Base-by-base conservation (phyloP, 2,888 invertebrate species). In the Conistra vaccinii region DNA sequence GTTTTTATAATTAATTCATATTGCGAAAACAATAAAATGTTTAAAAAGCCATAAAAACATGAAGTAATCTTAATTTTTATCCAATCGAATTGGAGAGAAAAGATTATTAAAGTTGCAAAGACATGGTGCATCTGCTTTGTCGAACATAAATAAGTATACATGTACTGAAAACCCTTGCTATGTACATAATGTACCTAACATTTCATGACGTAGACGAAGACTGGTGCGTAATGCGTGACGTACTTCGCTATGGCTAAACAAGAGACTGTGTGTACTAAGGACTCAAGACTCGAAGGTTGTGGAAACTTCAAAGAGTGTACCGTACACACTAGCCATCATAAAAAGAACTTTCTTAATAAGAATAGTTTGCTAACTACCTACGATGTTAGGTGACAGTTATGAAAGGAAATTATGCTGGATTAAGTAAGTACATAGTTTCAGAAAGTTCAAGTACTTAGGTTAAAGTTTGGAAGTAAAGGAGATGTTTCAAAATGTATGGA, bases 221-320 rank as follows among this genome's bases (percentile, higher is more conserved):
- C 80, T 81, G 83, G 86, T 69, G 75, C 73, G 80, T 71, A 77
- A 80, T 72, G 58, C 60, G 85, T 93, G 93, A 92, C 92, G 93
- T 91, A 87, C 83, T 83, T 85, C 87, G 89, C 88, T 84, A 86
- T 89, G 90, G 88, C 88, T 91, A 85, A 89, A 86, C 87, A 89
- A 89, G 89, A 89, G 89, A 89, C 89, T 90, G 88, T 85, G 76
- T 77, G 79, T 87, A 91, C 91, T 76, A 91, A 89, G 89, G 60
- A 23, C 69, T 12, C 89, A 92, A 85, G 79, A 61, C 69, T 67
- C 39, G 26, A 4, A 80, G 73, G 73, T 76, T 45, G 39, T 73
- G 14, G 42, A n/a, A 35, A 35, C 35, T 69, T 39, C 23, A 26
- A 51, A 26, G 39, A 62, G 26, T 65, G 26, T 42, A 48, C n/a